Conservation (phyloP, 2,797 vertebrate genomes). For the Gambelia wislizenii region DNA sequence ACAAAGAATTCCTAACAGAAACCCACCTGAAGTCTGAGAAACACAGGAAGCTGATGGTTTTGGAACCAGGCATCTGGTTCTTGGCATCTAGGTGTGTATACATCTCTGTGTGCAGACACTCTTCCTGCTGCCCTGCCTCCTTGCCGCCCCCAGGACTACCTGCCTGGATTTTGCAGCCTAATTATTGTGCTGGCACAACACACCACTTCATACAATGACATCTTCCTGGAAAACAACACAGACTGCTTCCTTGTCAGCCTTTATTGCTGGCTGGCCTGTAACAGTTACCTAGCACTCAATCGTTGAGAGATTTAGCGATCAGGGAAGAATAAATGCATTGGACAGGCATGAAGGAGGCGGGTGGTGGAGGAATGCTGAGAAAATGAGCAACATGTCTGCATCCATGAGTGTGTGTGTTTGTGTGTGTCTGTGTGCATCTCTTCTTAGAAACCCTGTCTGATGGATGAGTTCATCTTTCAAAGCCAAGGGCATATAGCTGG, state of each 20-base stretch:
- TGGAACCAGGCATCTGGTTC: background rate
- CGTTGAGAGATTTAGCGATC: slow-evolving; percentile 67
- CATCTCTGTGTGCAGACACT: no score
- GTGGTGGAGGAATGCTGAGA: slow-evolving; percentile 61
- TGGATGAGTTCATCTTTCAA: slow-evolving; percentile 71
- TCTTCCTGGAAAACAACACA: slow-evolving; percentile 39
- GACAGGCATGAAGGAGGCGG: slow-evolving; percentile 52
- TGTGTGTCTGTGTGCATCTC: slow-evolving; percentile 46
- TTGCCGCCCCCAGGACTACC: slow-evolving; percentile 27
- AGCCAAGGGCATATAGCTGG: slow-evolving; percentile 73
- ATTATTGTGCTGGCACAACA: background rate
- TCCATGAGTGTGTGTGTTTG: slow-evolving; percentile 61
- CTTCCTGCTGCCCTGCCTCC: no score
- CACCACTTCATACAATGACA: background rate
- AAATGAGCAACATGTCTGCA: slow-evolving; percentile 73
- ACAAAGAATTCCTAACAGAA: background rate
- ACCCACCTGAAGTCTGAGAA: background rate
- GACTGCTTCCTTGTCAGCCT: slow-evolving; percentile 26
- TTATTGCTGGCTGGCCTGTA: slow-evolving; percentile 66
- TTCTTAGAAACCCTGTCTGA: slow-evolving; percentile 54
- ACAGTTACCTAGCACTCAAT: slow-evolving; percentile 63
- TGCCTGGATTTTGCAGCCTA: background rate
- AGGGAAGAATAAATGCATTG: slow-evolving; percentile 67
- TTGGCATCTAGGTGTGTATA: background rate
- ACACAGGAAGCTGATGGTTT: background rate